Percentiles rank a stretch among this genome's conserved stretches.
These are phyloP conservation scores for Phymastichus coffea DNA, from an alignment of 1,140 invertebrate species.

Conservation along the genomic window DNA sequence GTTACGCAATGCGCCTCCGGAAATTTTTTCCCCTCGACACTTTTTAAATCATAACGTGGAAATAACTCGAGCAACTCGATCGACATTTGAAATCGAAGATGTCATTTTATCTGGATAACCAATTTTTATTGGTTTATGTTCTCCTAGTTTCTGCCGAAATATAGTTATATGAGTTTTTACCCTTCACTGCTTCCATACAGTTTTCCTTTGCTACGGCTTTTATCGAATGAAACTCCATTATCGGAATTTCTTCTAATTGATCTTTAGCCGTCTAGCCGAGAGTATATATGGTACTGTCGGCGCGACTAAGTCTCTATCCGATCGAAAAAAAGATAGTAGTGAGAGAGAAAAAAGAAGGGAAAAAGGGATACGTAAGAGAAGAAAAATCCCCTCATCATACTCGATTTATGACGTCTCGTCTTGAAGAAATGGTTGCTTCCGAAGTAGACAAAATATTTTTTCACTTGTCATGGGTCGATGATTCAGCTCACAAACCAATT, in stretches of 20 bases:
- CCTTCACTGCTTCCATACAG: no score
- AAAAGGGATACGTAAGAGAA: not conserved
- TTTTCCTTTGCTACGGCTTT: constrained; percentile 14
- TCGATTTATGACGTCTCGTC: constrained; percentile 10
- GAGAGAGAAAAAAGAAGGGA: not conserved
- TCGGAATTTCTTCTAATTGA: constrained; percentile 45
- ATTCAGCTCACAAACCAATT: no score
- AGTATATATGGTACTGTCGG: not conserved
- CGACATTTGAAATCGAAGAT: no score
- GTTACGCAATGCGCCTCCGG: no score
- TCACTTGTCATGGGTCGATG: no score
- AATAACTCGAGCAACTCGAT: no score
- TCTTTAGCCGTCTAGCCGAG: constrained; percentile 28
- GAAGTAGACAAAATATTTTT: not conserved
- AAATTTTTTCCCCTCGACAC: no score
- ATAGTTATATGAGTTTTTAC: no score
- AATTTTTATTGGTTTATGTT: no score
- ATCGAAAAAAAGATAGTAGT: not conserved
- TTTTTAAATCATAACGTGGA: no score
- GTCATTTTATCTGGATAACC: no score
- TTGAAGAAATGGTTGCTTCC: not conserved
- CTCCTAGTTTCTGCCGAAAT: no score
- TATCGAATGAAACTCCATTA: constrained; percentile 36
- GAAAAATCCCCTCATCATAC: constrained; percentile 10
- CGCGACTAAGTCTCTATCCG: not conserved